Conservation (phyloP, 1,140 invertebrate genomes). For the Procambarus virginalis region DNA sequence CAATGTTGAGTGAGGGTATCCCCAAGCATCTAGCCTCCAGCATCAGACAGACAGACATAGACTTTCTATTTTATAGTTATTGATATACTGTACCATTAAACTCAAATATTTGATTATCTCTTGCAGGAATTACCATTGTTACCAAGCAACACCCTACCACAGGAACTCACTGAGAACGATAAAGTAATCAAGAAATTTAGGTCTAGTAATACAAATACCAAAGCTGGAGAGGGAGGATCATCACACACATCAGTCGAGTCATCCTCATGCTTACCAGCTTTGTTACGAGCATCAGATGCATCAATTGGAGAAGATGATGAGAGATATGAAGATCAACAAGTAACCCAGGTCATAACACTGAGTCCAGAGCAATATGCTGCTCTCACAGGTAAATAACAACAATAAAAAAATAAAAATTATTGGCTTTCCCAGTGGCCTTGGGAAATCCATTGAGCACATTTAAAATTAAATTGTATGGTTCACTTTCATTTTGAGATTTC, state of each 20-base stretch:
- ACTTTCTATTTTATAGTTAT: no score
- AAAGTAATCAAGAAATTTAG: background rate
- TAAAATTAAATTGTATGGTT: no score
- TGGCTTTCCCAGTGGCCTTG: no score
- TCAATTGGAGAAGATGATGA: slow-evolving; percentile 4
- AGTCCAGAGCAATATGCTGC: slow-evolving; percentile 61
- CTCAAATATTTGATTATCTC: background rate
- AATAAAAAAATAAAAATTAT: no score
- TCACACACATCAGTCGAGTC: background rate
- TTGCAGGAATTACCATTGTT: slow-evolving; percentile 36
- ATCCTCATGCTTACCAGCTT: slow-evolving; percentile 33
- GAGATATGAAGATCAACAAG: slow-evolving; percentile 27
- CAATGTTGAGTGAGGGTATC: no score
- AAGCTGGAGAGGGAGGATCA: background rate
- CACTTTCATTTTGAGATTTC: no score
- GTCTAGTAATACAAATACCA: background rate
- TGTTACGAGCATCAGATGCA: slow-evolving; percentile 21
- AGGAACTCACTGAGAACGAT: slow-evolving; percentile 20
- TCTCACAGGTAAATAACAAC: slow-evolving; percentile 32
- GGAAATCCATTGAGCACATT: no score
- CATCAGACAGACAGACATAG: no score
- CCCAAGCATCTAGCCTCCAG: no score
- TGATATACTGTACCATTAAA: no score
- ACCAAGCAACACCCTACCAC: slow-evolving; percentile 32
- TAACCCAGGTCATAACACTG: slow-evolving; percentile 60